Evolutionary conservation across 2,888 invertebrate genomes (phyloP).

Genomic region (Mantis religiosa): DNA sequence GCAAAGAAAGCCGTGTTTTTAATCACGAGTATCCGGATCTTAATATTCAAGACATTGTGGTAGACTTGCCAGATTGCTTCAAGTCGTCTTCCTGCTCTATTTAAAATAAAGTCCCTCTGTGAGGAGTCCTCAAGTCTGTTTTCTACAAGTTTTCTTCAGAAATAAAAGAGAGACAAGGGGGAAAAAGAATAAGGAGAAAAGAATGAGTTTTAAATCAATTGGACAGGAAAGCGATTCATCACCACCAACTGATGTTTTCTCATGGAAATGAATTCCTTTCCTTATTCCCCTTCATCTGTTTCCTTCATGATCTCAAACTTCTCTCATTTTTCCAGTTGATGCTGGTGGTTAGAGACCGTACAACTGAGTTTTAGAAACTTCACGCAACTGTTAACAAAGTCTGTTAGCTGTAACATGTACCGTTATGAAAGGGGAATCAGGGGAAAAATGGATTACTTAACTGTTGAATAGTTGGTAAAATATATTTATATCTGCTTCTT

Average conservation of each 20-base stretch:
- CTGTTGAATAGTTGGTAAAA: too few relatives aligned
- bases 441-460: too few relatives aligned
- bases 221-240: slow-evolving; percentile 23
- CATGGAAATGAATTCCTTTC: slow-evolving; percentile 22
- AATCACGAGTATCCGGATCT: not conserved
- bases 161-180: not conserved
- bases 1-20: not conserved
- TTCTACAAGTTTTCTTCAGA: not conserved
- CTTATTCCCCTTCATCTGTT: not conserved
- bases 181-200: not conserved
- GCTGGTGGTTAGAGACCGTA: not conserved
- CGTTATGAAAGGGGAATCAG: too few relatives aligned
- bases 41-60: not conserved
- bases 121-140: not conserved
- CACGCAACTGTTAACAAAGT: not conserved
- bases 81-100: not conserved
- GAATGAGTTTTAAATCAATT: slow-evolving; percentile 13
- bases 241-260: slow-evolving; percentile 18
- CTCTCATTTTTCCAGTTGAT: not conserved
- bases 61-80: not conserved
- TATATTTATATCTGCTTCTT: too few relatives aligned
- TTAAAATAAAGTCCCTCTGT: not conserved
- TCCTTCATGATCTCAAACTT: not conserved
- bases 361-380: not conserved
- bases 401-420: too few relatives aligned